These are phyloP conservation scores for Drosophila anomalata DNA, from an alignment of 2,888 invertebrate species.

Conservation along the genomic window DNA sequence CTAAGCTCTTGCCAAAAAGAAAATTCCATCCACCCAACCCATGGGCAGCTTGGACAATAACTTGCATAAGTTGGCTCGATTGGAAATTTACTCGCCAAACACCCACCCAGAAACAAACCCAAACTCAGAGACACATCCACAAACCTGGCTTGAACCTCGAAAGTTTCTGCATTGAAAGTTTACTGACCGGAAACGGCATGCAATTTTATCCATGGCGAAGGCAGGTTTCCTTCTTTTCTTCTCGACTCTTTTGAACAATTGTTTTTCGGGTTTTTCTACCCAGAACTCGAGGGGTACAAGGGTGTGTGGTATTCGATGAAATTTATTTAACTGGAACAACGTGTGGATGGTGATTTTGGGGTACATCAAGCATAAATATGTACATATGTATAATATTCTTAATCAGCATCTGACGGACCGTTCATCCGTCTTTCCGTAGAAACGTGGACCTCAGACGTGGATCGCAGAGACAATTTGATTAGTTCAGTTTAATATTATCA, in stretches of 20 bases:
- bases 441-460: too few relatives aligned
- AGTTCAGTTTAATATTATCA: too few relatives aligned
- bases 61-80: conserved; percentile 57
- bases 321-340: too few relatives aligned
- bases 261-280: conserved; percentile 7
- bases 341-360: too few relatives aligned
- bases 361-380: too few relatives aligned
- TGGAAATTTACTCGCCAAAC: conserved; percentile 42
- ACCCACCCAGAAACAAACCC: not conserved
- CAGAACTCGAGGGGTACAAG: too few relatives aligned
- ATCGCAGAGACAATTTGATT: too few relatives aligned
- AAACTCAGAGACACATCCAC: conserved; percentile 1
- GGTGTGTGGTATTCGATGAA: too few relatives aligned
- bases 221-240: conserved; percentile 4
- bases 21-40: not conserved
- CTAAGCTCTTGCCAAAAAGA: not conserved
- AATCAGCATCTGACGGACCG: too few relatives aligned
- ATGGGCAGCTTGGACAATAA: conserved; percentile 31
- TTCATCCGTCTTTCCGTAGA: too few relatives aligned
- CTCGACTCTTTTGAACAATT: not conserved
- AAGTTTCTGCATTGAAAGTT: conserved; percentile 68
- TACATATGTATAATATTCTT: too few relatives aligned
- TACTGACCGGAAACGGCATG: conserved; percentile 77
- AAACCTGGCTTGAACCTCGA: conserved; percentile 12
- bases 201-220: conserved; percentile 70